phyloP scores from a whole-genome alignment of 2,888 invertebrate species.

The Microplitis manilae region DNA sequence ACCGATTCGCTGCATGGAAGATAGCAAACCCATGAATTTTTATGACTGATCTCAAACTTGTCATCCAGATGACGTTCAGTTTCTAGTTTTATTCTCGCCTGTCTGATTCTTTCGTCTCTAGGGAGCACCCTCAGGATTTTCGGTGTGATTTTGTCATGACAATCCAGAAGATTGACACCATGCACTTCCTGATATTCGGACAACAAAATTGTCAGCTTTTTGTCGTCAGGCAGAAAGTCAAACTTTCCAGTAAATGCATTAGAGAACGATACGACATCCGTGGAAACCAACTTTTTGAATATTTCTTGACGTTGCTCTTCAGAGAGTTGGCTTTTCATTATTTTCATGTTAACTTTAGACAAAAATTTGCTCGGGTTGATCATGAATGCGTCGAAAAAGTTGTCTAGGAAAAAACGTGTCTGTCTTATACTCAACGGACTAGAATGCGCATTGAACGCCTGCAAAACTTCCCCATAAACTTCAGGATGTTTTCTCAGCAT shows the following conservation, averaged over 20 bases:
- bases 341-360: background rate
- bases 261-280: background rate
- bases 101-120: conserved; percentile 52
- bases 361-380: background rate
- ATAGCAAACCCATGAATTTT: conserved; percentile 58
- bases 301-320: background rate
- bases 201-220: conserved; percentile 49
- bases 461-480: conserved; percentile 53
- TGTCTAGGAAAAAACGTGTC: background rate
- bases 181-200: conserved; percentile 57
- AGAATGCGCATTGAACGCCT: background rate
- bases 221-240: conserved; percentile 51
- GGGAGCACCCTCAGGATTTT: conserved; percentile 55
- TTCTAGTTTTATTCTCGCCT: conserved; percentile 57
- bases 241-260: conserved; percentile 44
- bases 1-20: conserved; percentile 56
- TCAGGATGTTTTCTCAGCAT: conserved; percentile 56
- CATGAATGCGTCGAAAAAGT: background rate
- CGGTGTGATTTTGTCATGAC: conserved; percentile 43
- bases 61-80: conserved; percentile 25
- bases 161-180: conserved; percentile 47
- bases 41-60: background rate
- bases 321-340: background rate
- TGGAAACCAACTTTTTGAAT: background rate
- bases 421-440: background rate